Conservation (phyloP, 2,113 vertebrate genomes). For the Lepus americanus region DNA sequence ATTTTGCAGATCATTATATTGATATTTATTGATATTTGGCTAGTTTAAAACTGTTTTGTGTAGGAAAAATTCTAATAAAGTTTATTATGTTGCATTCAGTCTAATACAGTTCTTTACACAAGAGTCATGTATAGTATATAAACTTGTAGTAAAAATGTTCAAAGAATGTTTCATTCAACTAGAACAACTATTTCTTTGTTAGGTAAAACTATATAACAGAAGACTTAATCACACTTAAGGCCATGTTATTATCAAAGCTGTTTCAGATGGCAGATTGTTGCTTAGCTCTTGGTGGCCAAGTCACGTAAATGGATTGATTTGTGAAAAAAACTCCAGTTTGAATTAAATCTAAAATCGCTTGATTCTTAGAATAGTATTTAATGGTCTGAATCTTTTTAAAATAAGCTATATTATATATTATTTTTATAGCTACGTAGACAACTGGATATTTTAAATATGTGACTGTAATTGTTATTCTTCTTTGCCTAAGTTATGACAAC, state of each 20-base stretch:
- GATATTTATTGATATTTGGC: conserved; percentile 77
- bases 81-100: conserved; percentile 70
- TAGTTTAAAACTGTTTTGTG: conserved; percentile 66
- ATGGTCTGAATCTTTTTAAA: conserved; percentile 71
- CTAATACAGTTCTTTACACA: conserved; percentile 66
- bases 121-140: conserved; percentile 47
- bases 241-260: conserved; percentile 77
- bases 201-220: conserved; percentile 80
- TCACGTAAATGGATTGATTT: conserved; percentile 80
- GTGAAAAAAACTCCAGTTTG: conserved; percentile 77
- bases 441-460: neutral
- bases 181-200: conserved; percentile 72
- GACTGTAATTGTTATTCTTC: conserved; percentile 50
- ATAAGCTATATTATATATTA: conserved; percentile 48
- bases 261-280: conserved; percentile 78
- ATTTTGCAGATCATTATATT: conserved; percentile 51
- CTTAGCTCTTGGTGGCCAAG: conserved; percentile 80
- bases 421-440: conserved; percentile 67
- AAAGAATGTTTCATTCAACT: conserved; percentile 78
- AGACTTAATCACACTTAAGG: conserved; percentile 62
- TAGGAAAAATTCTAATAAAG: conserved; percentile 72
- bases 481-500: conserved; percentile 70
- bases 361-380: conserved; percentile 70
- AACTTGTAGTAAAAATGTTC: conserved; percentile 72
- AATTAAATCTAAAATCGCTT: conserved; percentile 73